These are phyloP conservation scores for Acleris cristana DNA, from an alignment of 2,888 invertebrate genomes.

Conservation along the genomic window DNA sequence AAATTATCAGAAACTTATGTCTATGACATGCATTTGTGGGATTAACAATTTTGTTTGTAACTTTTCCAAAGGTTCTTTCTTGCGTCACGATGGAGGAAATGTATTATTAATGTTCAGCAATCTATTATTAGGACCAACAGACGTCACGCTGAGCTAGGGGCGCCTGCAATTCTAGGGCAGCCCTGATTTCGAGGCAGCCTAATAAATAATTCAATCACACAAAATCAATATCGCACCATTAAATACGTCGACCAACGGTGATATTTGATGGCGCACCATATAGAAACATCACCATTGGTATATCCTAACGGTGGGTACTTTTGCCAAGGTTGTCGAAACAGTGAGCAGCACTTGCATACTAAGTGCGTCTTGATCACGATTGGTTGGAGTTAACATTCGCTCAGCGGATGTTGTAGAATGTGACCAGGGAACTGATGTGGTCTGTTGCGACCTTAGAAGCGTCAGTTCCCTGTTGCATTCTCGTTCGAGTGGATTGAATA, in stretches of 20 bases:
- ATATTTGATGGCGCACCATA: slow-evolving; percentile 46
- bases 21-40: no score
- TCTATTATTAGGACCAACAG: neutral
- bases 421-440: slow-evolving; percentile 70
- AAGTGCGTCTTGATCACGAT: slow-evolving; percentile 53
- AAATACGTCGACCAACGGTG: slow-evolving; percentile 59
- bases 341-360: slow-evolving; percentile 57
- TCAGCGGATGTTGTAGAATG: slow-evolving; percentile 75
- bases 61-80: no score
- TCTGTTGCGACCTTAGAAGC: slow-evolving; percentile 53
- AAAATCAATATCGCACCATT: slow-evolving; percentile 39
- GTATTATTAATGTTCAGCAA: neutral
- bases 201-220: slow-evolving; percentile 44
- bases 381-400: slow-evolving; percentile 60
- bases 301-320: slow-evolving; percentile 71
- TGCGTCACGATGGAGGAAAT: no score
- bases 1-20: no score
- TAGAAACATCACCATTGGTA: slow-evolving; percentile 34
- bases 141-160: slow-evolving; percentile 16
- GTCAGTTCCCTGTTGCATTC: slow-evolving; percentile 66
- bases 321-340: slow-evolving; percentile 63
- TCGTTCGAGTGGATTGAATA: slow-evolving; percentile 62
- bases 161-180: slow-evolving; percentile 32
- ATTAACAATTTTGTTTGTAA: no score
- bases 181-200: slow-evolving; percentile 31